Conservation (phyloP, 2,797 vertebrate genomes). For the Erpetoichthys calabaricus region DNA sequence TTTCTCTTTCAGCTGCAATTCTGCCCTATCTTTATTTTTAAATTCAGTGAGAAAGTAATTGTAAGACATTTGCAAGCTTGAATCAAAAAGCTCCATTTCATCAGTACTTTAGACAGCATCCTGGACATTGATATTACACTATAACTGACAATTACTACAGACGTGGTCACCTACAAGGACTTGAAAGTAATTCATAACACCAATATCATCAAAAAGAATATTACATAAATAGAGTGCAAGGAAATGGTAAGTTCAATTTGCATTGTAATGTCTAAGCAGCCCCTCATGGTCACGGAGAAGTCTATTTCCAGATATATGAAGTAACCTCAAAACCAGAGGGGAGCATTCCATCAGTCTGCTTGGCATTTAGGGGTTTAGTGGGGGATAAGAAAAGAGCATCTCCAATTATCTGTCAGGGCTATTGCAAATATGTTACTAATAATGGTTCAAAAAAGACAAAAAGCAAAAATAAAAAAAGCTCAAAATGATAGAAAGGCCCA, state of each 20-base stretch:
- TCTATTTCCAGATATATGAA: constrained; percentile 4
- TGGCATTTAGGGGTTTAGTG: constrained; percentile 5
- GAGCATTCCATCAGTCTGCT: constrained; percentile 7
- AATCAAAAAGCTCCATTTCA: too few species aligned
- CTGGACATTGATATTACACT: too few species aligned
- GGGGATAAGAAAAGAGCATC: neutral
- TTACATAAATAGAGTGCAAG: neutral
- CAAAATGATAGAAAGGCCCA: too few species aligned
- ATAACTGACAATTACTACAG: too few species aligned
- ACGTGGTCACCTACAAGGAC: too few species aligned
- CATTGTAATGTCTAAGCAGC: neutral
- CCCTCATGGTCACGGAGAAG: neutral
- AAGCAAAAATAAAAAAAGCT: too few species aligned
- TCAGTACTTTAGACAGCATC: too few species aligned
- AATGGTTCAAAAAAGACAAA: neutral
- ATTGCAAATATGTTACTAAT: neutral
- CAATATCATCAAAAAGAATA: neutral
- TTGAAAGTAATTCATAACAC: neutral
- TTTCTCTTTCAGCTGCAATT: too few species aligned
- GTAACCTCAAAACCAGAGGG: constrained; percentile 5
- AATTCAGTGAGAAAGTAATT: too few species aligned
- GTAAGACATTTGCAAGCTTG: too few species aligned
- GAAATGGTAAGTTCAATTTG: neutral
- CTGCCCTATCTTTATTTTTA: too few species aligned
- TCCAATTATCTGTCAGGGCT: neutral